A percentile compares a stretch with the other conserved stretches of the same genome.
These are phyloP conservation scores for Sarcophilus harrisii DNA, from an alignment of 2,797 vertebrate genomes.

Conservation along the genomic window DNA sequence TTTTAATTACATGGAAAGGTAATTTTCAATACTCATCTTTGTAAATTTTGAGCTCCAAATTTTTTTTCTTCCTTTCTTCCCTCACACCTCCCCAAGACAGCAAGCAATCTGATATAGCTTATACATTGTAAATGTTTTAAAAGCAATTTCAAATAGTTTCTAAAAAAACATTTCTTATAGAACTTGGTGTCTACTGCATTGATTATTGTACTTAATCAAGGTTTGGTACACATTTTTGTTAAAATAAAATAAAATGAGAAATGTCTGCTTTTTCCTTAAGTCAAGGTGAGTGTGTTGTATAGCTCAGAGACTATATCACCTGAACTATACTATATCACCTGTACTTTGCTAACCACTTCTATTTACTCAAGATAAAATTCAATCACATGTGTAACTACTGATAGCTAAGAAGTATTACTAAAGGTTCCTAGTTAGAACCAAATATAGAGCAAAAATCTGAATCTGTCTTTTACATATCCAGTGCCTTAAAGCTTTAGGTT, in stretches of 20 bases:
- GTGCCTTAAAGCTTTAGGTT: not conserved
- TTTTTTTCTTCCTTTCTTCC: too few relatives aligned
- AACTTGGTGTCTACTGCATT: not conserved
- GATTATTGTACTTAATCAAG: not conserved
- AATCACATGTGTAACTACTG: not conserved
- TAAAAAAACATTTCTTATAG: constrained; percentile 38
- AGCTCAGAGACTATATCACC: not conserved
- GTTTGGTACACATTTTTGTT: not conserved
- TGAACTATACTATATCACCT: not conserved
- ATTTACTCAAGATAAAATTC: constrained; percentile 41
- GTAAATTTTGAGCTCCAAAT: too few relatives aligned
- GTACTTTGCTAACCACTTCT: constrained; percentile 9
- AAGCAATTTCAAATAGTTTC: not conserved
- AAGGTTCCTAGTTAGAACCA: not conserved
- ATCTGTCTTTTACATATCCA: constrained; percentile 14
- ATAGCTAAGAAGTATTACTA: constrained; percentile 16
- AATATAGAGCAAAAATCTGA: not conserved
- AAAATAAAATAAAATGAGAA: not conserved
- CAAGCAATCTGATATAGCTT: too few relatives aligned
- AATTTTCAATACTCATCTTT: too few relatives aligned
- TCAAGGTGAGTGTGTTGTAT: not conserved
- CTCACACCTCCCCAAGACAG: too few relatives aligned
- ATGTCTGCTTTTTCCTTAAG: constrained; percentile 26
- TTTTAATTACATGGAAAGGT: too few relatives aligned
- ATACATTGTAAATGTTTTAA: too few relatives aligned